Conservation (phyloP, 2,888 invertebrate genomes). For the Ypsolopha scabrella region DNA sequence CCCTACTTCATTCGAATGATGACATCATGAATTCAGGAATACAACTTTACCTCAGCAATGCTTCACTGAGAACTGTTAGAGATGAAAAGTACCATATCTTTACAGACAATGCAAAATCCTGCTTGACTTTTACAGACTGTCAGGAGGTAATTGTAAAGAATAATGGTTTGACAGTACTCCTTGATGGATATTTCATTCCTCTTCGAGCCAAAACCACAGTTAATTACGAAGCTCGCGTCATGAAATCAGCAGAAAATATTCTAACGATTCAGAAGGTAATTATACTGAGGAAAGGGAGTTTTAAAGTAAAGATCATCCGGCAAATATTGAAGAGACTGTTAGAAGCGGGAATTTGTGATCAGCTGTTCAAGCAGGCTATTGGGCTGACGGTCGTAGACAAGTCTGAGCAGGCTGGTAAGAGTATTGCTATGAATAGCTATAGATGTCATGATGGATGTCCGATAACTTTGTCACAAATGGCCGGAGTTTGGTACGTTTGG, state of each 20-base stretch:
- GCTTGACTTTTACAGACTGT: conserved; percentile 29
- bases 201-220: conserved; percentile 34
- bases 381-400: conserved; percentile 32
- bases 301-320: conserved; percentile 23
- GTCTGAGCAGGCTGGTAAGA: conserved; percentile 26
- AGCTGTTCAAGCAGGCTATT: conserved; percentile 33
- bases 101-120: conserved; percentile 28
- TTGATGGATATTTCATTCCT: conserved; percentile 26
- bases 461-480: no score
- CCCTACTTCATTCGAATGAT: conserved; percentile 26
- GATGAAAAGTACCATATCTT: conserved; percentile 30
- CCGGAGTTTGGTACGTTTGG: conserved; percentile 39
- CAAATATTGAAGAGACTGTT: conserved; percentile 25
- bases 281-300: conserved; percentile 29
- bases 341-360: conserved; percentile 42
- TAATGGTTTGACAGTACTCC: conserved; percentile 32
- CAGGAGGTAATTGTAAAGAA: conserved; percentile 17
- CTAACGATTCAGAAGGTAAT: conserved; percentile 44
- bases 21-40: conserved; percentile 34
- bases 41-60: conserved; percentile 22
- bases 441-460: conserved; percentile 40
- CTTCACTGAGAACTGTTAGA: conserved; percentile 27
- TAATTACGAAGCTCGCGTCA: conserved; percentile 35
- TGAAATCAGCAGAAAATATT: conserved; percentile 29
- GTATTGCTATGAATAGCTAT: conserved; percentile 35